Conservation (phyloP, 2,113 vertebrate species). For the Oncorhynchus mykiss region DNA sequence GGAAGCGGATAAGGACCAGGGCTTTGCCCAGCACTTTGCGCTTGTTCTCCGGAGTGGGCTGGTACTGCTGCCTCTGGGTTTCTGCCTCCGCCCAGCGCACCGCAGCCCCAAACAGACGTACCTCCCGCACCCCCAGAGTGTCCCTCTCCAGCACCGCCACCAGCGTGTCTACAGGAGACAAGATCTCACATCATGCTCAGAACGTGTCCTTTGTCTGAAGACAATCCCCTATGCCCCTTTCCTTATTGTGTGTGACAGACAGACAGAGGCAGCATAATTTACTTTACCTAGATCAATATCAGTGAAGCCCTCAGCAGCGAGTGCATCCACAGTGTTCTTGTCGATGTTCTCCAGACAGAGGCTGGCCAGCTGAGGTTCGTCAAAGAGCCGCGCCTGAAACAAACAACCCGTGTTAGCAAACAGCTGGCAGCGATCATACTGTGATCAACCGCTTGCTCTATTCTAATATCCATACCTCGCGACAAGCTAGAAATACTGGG, state of each 20-base stretch:
- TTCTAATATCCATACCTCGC: too few relatives aligned
- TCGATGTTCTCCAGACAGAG: slow-evolving; percentile 89
- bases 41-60: slow-evolving; percentile 83
- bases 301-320: slow-evolving; percentile 86
- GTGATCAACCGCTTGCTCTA: too few relatives aligned
- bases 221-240: too few relatives aligned
- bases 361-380: slow-evolving; percentile 88
- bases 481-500: too few relatives aligned
- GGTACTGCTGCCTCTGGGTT: slow-evolving; percentile 84
- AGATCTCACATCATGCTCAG: not conserved
- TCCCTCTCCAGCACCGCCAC: slow-evolving; percentile 86
- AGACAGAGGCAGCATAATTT: not conserved
- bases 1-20: slow-evolving; percentile 85
- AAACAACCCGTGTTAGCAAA: not conserved
- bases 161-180: slow-evolving; percentile 77
- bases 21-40: slow-evolving; percentile 82
- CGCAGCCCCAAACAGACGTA: slow-evolving; percentile 82
- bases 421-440: not conserved
- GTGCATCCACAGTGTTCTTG: slow-evolving; percentile 86
- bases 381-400: slow-evolving; percentile 83
- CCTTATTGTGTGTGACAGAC: too few relatives aligned
- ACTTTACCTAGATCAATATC: slow-evolving; percentile 84
- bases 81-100: slow-evolving; percentile 87
- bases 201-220: not conserved
- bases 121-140: slow-evolving; percentile 84